Conservation (phyloP, 2,113 vertebrate species). For the Plecturocebus donacophilus region DNA sequence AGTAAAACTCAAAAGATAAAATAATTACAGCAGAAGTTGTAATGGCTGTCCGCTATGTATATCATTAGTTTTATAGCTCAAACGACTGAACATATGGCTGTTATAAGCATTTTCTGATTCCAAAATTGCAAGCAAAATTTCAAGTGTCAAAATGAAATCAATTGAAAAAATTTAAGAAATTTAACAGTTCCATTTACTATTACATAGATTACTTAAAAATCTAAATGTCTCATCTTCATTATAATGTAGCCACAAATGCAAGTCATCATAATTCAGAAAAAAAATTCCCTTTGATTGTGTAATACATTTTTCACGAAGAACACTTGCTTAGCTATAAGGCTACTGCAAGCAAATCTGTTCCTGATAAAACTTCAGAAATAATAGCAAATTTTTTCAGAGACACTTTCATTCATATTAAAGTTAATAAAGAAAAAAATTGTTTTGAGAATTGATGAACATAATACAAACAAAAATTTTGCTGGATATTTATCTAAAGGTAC, state of each 20-base stretch:
- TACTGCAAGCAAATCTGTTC: not conserved
- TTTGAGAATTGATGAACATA: not conserved
- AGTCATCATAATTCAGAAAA: not conserved
- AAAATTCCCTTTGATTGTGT: not conserved
- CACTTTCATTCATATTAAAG: not conserved
- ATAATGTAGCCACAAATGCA: not conserved
- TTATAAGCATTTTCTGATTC: not conserved
- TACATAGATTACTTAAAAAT: constrained; percentile 9
- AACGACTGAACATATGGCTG: not conserved
- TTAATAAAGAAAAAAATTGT: not conserved
- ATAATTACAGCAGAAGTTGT: not conserved
- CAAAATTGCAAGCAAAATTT: constrained; percentile 11
- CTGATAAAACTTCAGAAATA: not conserved
- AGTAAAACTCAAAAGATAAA: constrained; percentile 13
- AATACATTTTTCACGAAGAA: not conserved
- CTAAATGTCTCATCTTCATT: not conserved
- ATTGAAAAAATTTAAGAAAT: not conserved
- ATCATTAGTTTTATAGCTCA: not conserved
- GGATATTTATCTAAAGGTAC: not conserved
- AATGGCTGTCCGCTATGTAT: not conserved
- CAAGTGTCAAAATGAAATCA: constrained; percentile 13
- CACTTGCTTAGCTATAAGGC: not conserved
- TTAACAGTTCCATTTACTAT: not conserved
- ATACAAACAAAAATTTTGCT: not conserved
- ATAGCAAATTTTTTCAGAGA: not conserved